These are phyloP conservation scores for Ditylenchus dipsaci DNA, from an alignment of 1,140 invertebrate genomes.

Conservation along the genomic window DNA sequence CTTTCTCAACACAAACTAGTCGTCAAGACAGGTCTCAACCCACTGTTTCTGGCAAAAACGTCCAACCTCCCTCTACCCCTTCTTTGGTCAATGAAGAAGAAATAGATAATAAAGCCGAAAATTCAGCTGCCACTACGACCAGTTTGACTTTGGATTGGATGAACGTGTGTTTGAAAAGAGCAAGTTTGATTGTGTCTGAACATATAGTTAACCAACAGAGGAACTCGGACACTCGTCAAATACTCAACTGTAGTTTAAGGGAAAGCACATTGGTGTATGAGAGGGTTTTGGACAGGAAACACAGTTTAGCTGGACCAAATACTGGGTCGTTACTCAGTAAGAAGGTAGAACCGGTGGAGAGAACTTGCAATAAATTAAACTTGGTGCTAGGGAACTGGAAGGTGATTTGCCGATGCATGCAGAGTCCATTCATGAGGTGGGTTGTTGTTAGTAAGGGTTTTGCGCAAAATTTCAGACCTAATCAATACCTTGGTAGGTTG, in stretches of 20 bases:
- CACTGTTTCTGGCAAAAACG: no score
- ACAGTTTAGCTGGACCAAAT: neutral
- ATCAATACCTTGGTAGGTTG: slow-evolving; percentile 9
- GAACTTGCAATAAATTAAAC: slow-evolving; percentile 6
- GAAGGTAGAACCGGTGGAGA: neutral
- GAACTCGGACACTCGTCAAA: slow-evolving; percentile 40
- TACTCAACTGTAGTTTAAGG: slow-evolving; percentile 42
- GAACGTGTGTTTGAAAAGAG: slow-evolving; percentile 31
- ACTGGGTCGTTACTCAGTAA: neutral
- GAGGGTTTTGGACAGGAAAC: slow-evolving; percentile 11
- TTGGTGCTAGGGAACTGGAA: slow-evolving; percentile 30
- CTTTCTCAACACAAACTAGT: neutral
- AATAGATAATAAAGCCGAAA: neutral
- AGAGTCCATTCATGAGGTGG: slow-evolving; percentile 49
- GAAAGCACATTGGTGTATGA: slow-evolving; percentile 17
- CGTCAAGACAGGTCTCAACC: neutral
- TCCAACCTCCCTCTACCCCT: no score
- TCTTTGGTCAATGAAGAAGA: neutral
- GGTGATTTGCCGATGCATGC: slow-evolving; percentile 55
- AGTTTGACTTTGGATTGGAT: slow-evolving; percentile 19
- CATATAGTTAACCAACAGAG: slow-evolving; percentile 17
- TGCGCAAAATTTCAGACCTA: slow-evolving; percentile 23
- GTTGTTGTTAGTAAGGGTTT: slow-evolving; percentile 17
- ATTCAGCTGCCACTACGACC: neutral
- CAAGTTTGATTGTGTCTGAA: slow-evolving; percentile 40